Base-by-base conservation (phyloP, 2,113 vertebrate species). In the Mesocricetus auratus region DNA sequence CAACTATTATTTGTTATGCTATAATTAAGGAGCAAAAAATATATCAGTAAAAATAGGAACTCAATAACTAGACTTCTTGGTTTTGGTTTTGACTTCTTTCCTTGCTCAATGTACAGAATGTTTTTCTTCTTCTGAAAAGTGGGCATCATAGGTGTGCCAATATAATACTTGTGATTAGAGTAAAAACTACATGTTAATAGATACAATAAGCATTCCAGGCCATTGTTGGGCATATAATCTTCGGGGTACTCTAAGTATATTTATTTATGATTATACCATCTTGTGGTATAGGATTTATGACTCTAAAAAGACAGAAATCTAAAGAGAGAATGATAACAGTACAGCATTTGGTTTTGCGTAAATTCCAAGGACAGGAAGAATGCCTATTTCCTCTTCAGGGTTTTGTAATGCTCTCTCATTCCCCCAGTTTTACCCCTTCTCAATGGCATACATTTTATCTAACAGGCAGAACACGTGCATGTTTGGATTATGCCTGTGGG, bases 401-500 rank as follows among this genome's bases (percentile, higher is more conserved):
- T 93, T 24, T 8, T 22, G 74, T 83, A 22, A 60, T n/a, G 87
- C 22, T 89, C 5, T 82, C 12, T 92, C 53, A 82, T 47, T 1
- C 13, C 0, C 45, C 5, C 42, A 77, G 66, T 36, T 47, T 86
- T 62, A 58, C 26, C 88, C 69, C 42, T 91, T 64, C 15, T 92
- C 31, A 74, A 33, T 19, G 47, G 39, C 53, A 74, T 86, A 47
- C 22, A 64, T 95, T 90, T 86, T 81, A 81, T 47, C 79, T 92
- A 96, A 93, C 85, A 92, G 94, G 53, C 92, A 26, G 60, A 69
- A 73, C 39, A 13, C 82, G 96, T 85, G 13, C 29, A 47, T 90
- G 71, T 73, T 97, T 89, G 53, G 81, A 89, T 39, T 92, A 68
- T 91, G 96, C 95, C 95, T 93, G 74, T 90, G 60, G 94, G 95